phyloP scores from a whole-genome alignment of 1,140 invertebrate genomes.

The Cydia splendana region DNA sequence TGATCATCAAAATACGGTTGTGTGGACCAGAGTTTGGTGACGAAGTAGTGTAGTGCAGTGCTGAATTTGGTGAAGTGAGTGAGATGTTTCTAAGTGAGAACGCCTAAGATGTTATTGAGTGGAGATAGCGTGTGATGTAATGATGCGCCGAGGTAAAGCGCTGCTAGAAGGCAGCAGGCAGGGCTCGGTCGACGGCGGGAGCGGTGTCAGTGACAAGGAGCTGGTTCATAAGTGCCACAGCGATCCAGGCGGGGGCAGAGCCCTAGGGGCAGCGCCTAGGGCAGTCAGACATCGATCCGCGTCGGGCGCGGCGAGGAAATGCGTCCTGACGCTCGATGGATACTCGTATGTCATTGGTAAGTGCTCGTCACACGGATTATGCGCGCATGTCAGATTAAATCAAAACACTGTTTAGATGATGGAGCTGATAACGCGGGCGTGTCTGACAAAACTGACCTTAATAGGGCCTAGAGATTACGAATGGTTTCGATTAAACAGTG shows the following conservation, averaged over 20 bases:
- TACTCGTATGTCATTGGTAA: slow-evolving; percentile 92
- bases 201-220: slow-evolving; percentile 79
- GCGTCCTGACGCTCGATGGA: slow-evolving; percentile 88
- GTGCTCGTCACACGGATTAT: slow-evolving; percentile 49
- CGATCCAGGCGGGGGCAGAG: slow-evolving; percentile 78
- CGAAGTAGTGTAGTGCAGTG: background rate
- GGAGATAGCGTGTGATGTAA: slow-evolving; percentile 72
- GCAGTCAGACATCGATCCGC: slow-evolving; percentile 68
- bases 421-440: slow-evolving; percentile 1
- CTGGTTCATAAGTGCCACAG: slow-evolving; percentile 84
- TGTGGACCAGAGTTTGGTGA: slow-evolving; percentile 27
- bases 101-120: slow-evolving; percentile 35
- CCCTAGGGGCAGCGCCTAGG: slow-evolving; percentile 60
- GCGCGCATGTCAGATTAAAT: slow-evolving; percentile 22
- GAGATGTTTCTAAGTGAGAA: slow-evolving; percentile 36
- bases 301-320: slow-evolving; percentile 83
- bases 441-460: slow-evolving; percentile 1
- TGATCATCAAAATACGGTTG: slow-evolving; percentile 12
- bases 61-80: slow-evolving; percentile 32
- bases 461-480: background rate
- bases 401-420: slow-evolving; percentile 7
- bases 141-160: slow-evolving; percentile 72
- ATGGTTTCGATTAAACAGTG: background rate
- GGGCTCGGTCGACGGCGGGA: slow-evolving; percentile 77
- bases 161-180: slow-evolving; percentile 73